Percentiles rank a stretch among this genome's conserved stretches.
Evolutionary conservation across 1,140 invertebrate species (phyloP).

Genomic region (Callitettix versicolor): DNA sequence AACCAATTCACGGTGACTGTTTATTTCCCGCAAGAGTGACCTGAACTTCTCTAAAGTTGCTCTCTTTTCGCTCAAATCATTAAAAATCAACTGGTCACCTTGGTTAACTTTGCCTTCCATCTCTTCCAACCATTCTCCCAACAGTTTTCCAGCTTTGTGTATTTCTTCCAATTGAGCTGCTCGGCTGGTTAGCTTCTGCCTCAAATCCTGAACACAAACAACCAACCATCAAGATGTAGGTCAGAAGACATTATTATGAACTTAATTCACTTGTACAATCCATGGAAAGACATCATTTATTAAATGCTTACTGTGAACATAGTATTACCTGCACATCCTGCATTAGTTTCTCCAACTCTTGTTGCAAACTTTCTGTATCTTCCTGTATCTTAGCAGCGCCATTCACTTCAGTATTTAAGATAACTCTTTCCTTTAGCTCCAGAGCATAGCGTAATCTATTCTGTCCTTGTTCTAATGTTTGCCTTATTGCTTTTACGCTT

Average conservation of each 20-base stretch:
- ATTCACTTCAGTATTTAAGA: slow-evolving; percentile 79
- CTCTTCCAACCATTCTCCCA: slow-evolving; percentile 77
- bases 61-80: slow-evolving; percentile 83
- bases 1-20: slow-evolving; percentile 55
- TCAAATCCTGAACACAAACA: slow-evolving; percentile 45
- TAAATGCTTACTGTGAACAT: no score
- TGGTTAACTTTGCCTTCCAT: slow-evolving; percentile 68
- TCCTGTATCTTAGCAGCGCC: slow-evolving; percentile 80
- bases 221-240: neutral
- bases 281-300: no score
- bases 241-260: no score
- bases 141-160: slow-evolving; percentile 63
- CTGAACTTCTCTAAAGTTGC: slow-evolving; percentile 74
- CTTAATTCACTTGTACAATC: no score
- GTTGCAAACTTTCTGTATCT: slow-evolving; percentile 75
- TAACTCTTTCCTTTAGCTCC: slow-evolving; percentile 85
- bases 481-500: slow-evolving; percentile 69
- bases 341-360: slow-evolving; percentile 77
- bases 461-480: slow-evolving; percentile 80
- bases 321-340: slow-evolving; percentile 45
- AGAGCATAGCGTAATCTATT: slow-evolving; percentile 79
- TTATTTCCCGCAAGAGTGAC: slow-evolving; percentile 63
- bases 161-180: slow-evolving; percentile 72
- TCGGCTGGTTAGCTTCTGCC: slow-evolving; percentile 57
- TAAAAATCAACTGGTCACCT: slow-evolving; percentile 51